Percentiles rank a stretch among this genome's conserved stretches.
phyloP scores from a whole-genome alignment of 1,140 invertebrate species.

The Meloidogyne hapla region DNA sequence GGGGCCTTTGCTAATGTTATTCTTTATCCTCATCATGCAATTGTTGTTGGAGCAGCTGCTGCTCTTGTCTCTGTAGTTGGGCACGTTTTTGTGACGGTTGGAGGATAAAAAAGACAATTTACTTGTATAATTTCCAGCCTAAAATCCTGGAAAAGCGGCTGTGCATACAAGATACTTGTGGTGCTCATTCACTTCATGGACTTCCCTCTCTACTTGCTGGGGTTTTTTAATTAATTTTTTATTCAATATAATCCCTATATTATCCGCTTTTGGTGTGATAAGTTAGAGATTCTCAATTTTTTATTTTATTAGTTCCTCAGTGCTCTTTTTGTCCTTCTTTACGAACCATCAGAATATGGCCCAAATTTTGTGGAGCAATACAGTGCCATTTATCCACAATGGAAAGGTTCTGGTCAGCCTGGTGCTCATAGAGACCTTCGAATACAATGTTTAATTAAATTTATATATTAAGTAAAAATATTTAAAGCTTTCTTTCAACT shows the following conservation, averaged over 20 bases:
- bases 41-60: constrained; percentile 78
- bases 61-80: constrained; percentile 75
- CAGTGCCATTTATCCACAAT: constrained; percentile 32
- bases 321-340: constrained; percentile 57
- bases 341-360: constrained; percentile 57
- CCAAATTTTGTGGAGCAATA: constrained; percentile 52
- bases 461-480: background rate
- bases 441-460: constrained; percentile 67
- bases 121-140: constrained; percentile 32
- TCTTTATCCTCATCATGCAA: constrained; percentile 79
- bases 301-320: constrained; percentile 44
- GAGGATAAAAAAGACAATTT: background rate
- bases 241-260: background rate
- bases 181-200: constrained; percentile 68
- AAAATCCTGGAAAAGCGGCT: constrained; percentile 45
- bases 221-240: constrained; percentile 22
- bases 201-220: constrained; percentile 67
- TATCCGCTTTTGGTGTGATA: no score
- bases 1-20: constrained; percentile 73
- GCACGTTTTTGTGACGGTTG: constrained; percentile 48
- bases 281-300: no score
- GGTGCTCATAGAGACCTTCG: constrained; percentile 71
- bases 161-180: constrained; percentile 67
- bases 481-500: constrained; percentile 75
- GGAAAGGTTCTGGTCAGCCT: constrained; percentile 29